Evolutionary conservation across 2,888 invertebrate species (phyloP), one percentile per base, ranked within the genome.

Genomic region (Choristoneura rosaceana): DNA sequence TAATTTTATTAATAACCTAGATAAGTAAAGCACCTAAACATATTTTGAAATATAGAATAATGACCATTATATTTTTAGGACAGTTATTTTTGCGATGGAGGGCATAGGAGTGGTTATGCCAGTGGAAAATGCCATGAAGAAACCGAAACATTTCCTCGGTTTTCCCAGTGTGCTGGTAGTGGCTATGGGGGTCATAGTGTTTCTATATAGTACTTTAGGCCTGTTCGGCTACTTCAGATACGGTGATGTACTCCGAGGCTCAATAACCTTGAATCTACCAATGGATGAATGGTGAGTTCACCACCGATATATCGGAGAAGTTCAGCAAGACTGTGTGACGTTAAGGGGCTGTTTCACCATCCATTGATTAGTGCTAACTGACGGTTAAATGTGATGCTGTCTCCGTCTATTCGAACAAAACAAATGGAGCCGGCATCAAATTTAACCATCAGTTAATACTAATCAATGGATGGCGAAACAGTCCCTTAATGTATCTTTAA

Each of bases 21-120:
- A 25, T 25, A 25, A 25, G 25, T 25, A 25, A 25, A 25, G 25
- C 2, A 25, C 25, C 25, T 25, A 7, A 38, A 7, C 4, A 34
- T 5, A 38, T 4, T 38, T 38, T 38, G 38, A 4, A 7, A 38
- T 38, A 38, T 0, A 38, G 7, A 7, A 38, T 38, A 38, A 7
- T 38, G 38, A 38, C 47, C 45, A 61, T 38, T 25, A 43, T 63
- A n/a, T 69, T 69, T 85, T 86, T 83, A 95, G 99, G 38, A 99
- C 99, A 0, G 99, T 98, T 0, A 97, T 99, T 79, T 99, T 99
- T 86, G 98, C 99, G 47, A 99, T 99, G 96, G 99, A 99, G 93
- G 98, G 98, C 58, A 98, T 99, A 75, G 98, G 98, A 55, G 97
- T 97, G 61, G 97, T 99, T 2, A 96, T 99, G 95, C 99, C 99